A percentile compares a stretch with the other conserved stretches of the same genome.
Conservation (phyloP, 2,888 invertebrate genomes). For the Aporophyla nigra region DNA sequence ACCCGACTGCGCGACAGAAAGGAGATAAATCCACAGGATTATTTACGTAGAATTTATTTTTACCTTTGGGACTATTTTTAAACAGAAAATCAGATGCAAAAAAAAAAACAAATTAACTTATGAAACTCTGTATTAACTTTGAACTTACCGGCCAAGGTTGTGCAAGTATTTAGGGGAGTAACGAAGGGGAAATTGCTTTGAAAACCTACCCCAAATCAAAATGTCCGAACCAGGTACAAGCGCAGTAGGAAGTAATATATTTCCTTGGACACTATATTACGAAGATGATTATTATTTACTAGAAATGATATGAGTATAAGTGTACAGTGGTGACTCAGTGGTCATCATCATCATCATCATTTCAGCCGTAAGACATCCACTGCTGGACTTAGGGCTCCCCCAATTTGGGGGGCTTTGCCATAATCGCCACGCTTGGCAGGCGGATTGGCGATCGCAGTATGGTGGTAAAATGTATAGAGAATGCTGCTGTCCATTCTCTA, state of each 20-base stretch:
- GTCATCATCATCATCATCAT: too few species aligned
- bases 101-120: neutral
- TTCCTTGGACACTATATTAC: slow-evolving; percentile 10
- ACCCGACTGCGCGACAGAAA: too few species aligned
- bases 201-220: slow-evolving; percentile 54
- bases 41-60: neutral
- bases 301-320: neutral
- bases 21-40: neutral
- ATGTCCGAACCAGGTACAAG: slow-evolving; percentile 46
- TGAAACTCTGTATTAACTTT: slow-evolving; percentile 16
- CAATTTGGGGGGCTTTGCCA: too few species aligned
- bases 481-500: too few species aligned
- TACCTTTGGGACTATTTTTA: too few species aligned
- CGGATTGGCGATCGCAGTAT: too few species aligned
- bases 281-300: neutral
- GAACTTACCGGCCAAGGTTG: neutral
- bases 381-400: too few species aligned
- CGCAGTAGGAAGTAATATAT: slow-evolving; percentile 5
- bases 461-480: too few species aligned
- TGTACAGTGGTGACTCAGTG: too few species aligned
- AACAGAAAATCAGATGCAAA: neutral
- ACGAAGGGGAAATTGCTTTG: slow-evolving; percentile 37
- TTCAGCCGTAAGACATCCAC: too few species aligned
- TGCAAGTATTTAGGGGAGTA: slow-evolving; percentile 27
- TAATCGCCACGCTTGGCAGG: too few species aligned